phyloP scores from a whole-genome alignment of 2,888 invertebrate genomes.

The Gerris lacustris region DNA sequence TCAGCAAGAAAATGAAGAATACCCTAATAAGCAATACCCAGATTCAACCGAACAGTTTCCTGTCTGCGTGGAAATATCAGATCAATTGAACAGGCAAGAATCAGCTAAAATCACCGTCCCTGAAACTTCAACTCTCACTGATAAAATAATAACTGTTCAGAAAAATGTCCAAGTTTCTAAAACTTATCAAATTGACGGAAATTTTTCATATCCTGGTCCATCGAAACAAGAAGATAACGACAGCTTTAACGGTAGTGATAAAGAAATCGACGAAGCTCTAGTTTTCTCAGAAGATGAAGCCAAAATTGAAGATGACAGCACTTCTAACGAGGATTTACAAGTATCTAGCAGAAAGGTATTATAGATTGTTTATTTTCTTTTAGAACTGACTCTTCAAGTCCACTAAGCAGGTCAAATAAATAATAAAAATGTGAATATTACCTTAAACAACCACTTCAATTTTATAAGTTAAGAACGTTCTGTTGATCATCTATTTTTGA shows the following conservation, averaged over 20 bases:
- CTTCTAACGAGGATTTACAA: constrained; percentile 36
- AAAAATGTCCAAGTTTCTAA: constrained; percentile 33
- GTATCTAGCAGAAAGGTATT: constrained; percentile 17
- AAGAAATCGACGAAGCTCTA: constrained; percentile 47
- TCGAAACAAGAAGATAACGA: constrained; percentile 38
- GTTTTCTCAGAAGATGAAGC: constrained; percentile 49
- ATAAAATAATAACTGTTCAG: constrained; percentile 32
- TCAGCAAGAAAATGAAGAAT: constrained; percentile 15
- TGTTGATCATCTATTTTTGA: too few species aligned
- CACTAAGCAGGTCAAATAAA: too few species aligned
- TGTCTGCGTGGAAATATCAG: constrained; percentile 32
- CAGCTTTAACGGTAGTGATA: constrained; percentile 49
- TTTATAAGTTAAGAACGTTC: too few species aligned
- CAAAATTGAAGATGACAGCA: constrained; percentile 40
- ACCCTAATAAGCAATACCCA: constrained; percentile 32
- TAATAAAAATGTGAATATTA: too few species aligned
- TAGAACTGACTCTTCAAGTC: too few species aligned
- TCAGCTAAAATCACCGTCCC: constrained; percentile 31
- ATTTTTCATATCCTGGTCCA: constrained; percentile 24
- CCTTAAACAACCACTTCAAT: too few species aligned
- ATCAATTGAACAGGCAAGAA: constrained; percentile 32
- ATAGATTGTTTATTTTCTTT: neutral
- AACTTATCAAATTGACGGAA: constrained; percentile 33
- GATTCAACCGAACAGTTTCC: constrained; percentile 35
- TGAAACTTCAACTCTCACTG: constrained; percentile 27